Conservation (phyloP, 1,140 invertebrate genomes). For the Drosophila saltans region DNA sequence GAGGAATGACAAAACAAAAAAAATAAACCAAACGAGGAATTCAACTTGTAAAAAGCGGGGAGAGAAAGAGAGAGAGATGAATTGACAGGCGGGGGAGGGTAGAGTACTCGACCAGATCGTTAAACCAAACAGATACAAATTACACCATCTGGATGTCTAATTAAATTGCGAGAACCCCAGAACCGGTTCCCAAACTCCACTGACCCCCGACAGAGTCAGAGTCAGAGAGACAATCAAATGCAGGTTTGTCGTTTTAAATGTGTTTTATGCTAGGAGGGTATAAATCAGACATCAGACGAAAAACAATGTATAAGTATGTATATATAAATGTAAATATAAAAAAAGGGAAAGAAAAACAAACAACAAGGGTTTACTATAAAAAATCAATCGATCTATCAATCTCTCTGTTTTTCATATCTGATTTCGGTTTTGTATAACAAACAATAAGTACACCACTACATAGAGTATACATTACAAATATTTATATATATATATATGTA, state of each 20-base stretch:
- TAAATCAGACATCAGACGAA: conserved; percentile 1
- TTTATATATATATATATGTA: conserved; percentile 35
- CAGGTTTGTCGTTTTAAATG: conserved; percentile 53
- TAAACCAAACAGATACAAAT: conserved; percentile 32
- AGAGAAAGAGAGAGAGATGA: not conserved
- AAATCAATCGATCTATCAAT: conserved; percentile 52
- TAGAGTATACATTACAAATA: conserved; percentile 44
- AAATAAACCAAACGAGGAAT: not conserved
- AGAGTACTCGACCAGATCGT: not conserved
- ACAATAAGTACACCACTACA: conserved; percentile 73
- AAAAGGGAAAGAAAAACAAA: conserved; percentile 36
- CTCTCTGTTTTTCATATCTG: conserved; percentile 25
- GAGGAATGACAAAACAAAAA: conserved; percentile 5
- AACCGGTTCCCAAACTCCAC: conserved; percentile 55
- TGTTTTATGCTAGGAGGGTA: conserved; percentile 52
- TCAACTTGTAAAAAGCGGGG: not conserved
- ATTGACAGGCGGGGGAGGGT: not conserved
- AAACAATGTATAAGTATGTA: not conserved
- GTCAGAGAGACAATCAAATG: conserved; percentile 10
- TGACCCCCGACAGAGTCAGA: conserved; percentile 19
- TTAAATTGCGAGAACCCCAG: conserved; percentile 46
- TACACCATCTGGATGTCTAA: conserved; percentile 57
- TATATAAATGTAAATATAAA: not conserved
- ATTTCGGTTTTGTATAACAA: conserved; percentile 75
- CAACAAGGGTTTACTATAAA: conserved; percentile 60